Conservation (phyloP, 2,113 vertebrate species). For the Syrmaticus mikado region DNA sequence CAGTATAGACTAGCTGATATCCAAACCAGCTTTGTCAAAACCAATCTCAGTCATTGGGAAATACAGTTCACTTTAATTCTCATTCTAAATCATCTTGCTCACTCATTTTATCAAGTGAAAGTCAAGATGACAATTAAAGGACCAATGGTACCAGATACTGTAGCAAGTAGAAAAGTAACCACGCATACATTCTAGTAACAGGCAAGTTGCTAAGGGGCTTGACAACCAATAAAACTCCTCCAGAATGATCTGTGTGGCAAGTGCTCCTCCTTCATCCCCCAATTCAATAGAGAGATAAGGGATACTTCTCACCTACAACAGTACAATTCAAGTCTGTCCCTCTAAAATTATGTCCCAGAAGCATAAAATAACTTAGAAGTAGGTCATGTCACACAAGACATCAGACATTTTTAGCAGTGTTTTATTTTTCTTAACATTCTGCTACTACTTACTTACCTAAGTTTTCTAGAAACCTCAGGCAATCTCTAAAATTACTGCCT, state of each 20-base stretch:
- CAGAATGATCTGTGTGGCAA: not conserved
- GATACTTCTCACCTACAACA: not conserved
- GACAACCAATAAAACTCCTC: not conserved
- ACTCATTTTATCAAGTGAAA: not conserved
- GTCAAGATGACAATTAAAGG: conserved; percentile 20
- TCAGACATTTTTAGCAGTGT: not conserved
- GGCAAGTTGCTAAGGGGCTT: not conserved
- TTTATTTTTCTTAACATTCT: not conserved
- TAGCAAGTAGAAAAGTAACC: not conserved
- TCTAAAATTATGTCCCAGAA: not conserved
- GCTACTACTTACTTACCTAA: not conserved
- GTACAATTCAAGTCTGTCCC: not conserved
- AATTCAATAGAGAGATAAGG: not conserved
- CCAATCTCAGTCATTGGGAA: not conserved
- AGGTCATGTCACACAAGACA: not conserved
- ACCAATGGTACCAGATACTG: not conserved
- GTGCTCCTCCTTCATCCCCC: not conserved
- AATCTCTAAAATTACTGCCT: not conserved
- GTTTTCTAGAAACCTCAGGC: not conserved
- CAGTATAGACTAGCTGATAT: fast-evolving
- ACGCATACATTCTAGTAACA: not conserved
- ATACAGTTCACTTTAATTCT: not conserved
- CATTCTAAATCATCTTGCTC: not conserved
- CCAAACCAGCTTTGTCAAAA: not conserved
- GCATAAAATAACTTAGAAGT: conserved; percentile 16